A percentile compares a stretch with the other conserved stretches of the same genome.
Evolutionary conservation across 2,797 vertebrate species (phyloP).

Genomic region (Ataeniobius toweri): DNA sequence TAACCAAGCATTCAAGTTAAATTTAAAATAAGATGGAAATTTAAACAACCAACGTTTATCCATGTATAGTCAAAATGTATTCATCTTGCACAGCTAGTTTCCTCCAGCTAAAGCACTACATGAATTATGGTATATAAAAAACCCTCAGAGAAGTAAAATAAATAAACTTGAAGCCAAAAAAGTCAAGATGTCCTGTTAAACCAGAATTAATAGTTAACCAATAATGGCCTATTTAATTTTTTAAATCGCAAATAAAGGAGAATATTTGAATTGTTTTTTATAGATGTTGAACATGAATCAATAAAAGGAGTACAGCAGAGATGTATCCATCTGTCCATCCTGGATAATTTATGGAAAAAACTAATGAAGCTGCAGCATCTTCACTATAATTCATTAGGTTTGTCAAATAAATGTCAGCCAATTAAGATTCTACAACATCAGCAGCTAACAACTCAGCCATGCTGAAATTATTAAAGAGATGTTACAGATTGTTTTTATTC

Average conservation of each 20-base stretch:
- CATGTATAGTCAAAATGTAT: background rate
- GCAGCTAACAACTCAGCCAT: background rate
- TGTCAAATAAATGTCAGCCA: slow-evolving; percentile 3
- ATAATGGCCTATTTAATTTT: background rate
- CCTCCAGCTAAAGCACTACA: background rate
- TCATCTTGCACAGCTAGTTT: background rate
- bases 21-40: background rate
- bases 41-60: background rate
- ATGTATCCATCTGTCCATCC: background rate
- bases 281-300: background rate
- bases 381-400: background rate
- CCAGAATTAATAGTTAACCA: background rate
- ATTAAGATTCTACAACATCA: background rate
- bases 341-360: background rate
- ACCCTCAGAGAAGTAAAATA: background rate
- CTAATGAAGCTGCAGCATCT: background rate
- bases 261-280: background rate
- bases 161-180: background rate
- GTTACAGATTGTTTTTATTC: background rate
- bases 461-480: background rate
- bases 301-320: background rate
- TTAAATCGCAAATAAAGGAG: background rate
- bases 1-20: background rate
- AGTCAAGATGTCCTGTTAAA: background rate
- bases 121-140: background rate